A percentile compares a stretch with the other conserved stretches of the same genome.
Evolutionary conservation across 2,797 vertebrate species (phyloP).

Genomic region (Poeciliopsis infans): DNA sequence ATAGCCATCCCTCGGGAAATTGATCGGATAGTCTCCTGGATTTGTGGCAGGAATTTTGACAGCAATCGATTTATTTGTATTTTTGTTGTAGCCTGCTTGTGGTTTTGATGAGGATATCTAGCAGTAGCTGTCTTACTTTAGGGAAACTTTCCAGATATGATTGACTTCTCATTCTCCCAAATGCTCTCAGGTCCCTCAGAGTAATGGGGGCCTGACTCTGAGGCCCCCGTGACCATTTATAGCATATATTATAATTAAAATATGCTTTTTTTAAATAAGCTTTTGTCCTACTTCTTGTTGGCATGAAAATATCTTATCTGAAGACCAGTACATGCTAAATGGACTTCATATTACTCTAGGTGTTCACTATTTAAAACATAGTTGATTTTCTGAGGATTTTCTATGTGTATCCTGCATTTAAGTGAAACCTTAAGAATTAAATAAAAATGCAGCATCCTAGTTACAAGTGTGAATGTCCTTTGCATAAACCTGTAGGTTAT

Average conservation of each 20-base stretch:
- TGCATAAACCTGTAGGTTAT: not conserved
- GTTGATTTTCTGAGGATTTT: not conserved
- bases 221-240: too few species aligned
- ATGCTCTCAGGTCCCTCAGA: not conserved
- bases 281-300: not conserved
- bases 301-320: not conserved
- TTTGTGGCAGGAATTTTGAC: not conserved
- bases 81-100: not conserved
- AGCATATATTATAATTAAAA: not conserved
- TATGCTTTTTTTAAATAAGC: not conserved
- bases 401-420: not conserved
- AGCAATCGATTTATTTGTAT: not conserved
- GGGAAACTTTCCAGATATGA: not conserved
- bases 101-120: not conserved
- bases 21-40: not conserved
- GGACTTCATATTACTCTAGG: not conserved
- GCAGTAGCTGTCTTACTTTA: not conserved
- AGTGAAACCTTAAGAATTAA: not conserved
- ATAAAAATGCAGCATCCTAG: not conserved
- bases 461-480: not conserved
- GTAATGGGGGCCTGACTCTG: not conserved
- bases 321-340: not conserved
- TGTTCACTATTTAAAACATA: not conserved
- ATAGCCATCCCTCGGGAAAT: conserved; percentile 14
- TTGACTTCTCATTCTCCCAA: not conserved